Conservation (phyloP, 1,140 invertebrate genomes). For the Zeugodacus cucurbitae region DNA sequence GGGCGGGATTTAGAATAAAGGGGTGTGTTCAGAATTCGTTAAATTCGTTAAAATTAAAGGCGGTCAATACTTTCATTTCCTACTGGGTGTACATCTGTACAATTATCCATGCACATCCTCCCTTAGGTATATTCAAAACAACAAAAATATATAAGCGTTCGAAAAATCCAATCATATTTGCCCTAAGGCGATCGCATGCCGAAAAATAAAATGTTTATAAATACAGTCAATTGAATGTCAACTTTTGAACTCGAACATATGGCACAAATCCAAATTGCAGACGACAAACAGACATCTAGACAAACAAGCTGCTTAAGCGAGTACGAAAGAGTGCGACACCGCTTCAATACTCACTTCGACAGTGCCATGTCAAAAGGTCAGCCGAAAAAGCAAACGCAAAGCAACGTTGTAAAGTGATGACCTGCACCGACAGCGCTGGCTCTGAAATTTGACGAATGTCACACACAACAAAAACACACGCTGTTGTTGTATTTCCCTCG, state of each 20-base stretch:
- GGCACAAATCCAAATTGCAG: slow-evolving; percentile 1
- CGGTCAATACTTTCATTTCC: too few relatives aligned
- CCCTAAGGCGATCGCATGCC: neutral
- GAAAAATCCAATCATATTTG: neutral
- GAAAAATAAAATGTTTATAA: slow-evolving; percentile 20
- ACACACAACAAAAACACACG: neutral
- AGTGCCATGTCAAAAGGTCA: slow-evolving; percentile 7
- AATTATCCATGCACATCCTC: too few relatives aligned
- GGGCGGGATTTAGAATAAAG: too few relatives aligned
- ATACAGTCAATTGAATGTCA: slow-evolving; percentile 35
- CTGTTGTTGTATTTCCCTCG: neutral
- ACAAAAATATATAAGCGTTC: too few relatives aligned
- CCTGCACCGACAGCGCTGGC: neutral
- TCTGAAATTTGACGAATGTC: neutral
- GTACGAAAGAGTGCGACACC: neutral
- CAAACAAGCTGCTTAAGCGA: neutral
- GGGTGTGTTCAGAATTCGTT: too few relatives aligned
- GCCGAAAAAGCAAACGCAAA: neutral
- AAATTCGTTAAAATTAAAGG: too few relatives aligned
- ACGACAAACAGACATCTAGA: neutral
- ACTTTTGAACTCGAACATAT: slow-evolving; percentile 23
- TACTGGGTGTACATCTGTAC: too few relatives aligned
- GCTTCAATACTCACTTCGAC: neutral
- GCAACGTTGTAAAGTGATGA: neutral
- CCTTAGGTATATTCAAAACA: neutral